Conservation (phyloP, 2,888 invertebrate species). For the Nomada goodeniana region DNA sequence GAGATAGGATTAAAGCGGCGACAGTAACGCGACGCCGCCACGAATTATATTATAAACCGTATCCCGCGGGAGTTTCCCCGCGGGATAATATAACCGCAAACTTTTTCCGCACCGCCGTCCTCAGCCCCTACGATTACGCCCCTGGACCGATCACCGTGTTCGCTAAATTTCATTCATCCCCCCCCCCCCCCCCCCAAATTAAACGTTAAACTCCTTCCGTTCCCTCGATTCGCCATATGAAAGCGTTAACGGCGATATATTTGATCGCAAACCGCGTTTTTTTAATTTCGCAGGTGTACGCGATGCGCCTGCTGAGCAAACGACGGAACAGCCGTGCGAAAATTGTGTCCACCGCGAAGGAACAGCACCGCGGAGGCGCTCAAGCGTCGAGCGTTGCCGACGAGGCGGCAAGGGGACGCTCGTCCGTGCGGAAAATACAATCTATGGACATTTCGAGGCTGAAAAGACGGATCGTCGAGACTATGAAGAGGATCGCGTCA, state of each 20-base stretch:
- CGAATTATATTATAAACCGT: conserved; percentile 55
- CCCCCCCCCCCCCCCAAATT: no score
- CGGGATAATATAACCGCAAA: conserved; percentile 25
- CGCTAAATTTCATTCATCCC: background rate
- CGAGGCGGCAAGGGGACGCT: conserved; percentile 6
- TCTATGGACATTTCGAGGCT: conserved; percentile 72
- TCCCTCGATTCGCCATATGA: no score
- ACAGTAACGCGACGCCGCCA: conserved; percentile 52
- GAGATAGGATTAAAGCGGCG: conserved; percentile 58
- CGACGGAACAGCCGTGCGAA: conserved; percentile 82
- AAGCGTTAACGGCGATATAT: no score
- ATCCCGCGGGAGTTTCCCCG: conserved; percentile 18
- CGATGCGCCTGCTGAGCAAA: conserved; percentile 83
- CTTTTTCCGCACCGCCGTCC: conserved; percentile 6
- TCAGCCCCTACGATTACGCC: background rate
- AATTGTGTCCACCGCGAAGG: conserved; percentile 77
- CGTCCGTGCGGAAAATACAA: conserved; percentile 44
- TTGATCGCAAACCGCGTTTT: no score
- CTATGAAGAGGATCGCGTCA: conserved; percentile 78
- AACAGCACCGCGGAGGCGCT: conserved; percentile 35
- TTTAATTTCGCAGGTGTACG: conserved; percentile 77
- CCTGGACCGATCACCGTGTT: background rate
- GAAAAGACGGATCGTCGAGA: conserved; percentile 71
- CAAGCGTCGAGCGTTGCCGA: conserved; percentile 38
- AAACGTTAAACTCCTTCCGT: no score